Base-by-base conservation (phyloP, 2,888 invertebrate species). In the Eristalis pertinax region DNA sequence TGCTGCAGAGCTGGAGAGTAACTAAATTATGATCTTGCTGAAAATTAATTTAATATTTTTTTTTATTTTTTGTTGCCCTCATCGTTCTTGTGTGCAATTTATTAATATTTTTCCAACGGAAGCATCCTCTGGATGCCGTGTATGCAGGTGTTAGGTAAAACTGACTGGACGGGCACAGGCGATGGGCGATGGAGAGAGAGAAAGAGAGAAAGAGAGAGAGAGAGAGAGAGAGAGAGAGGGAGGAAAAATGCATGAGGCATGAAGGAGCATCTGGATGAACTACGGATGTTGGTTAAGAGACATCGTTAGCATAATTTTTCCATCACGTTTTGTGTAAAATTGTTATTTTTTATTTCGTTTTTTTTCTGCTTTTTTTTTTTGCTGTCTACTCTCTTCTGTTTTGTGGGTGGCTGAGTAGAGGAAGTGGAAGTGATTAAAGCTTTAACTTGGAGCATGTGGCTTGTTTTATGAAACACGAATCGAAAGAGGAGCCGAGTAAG, bases 291-390 rank as follows among this genome's bases (percentile, higher is more conserved):
- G 84, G 87, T 69, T 79, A 72, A 64, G 75, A 78, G 88, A 85
- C 80, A 80, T 89, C 89, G 89, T 89, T 89, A 89, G 89, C 89
- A 89, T 89, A 85, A 88, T 89, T 88, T 85, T 84, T 72, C 85
- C 79, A 77, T 89, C 87, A 87, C 41, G 50, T 77, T 50, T 15
- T 56, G 38, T 38, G 65, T 50, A 68, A 79, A 80, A 77, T 68
- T 24, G 41, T 69, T 70, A 68, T 68, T 41, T 73, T 7, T 32
- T 81, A 63, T 70, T 74, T 11, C n/a, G 3, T 58, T 58, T 24
- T 1, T 22, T 13, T 3, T 58, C n/a, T n/a, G n/a, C 11, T 60
- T 10, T 24, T 10, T 60, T 60, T 60, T 1, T 2, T 22, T 58
- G 10, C 11, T 11, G 60, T 24, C 13, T 4, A 1, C 50, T 50